Evolutionary conservation across 2,797 vertebrate genomes (phyloP), one percentile per base, ranked within the genome.

Genomic region (Corythornis leucogaster): DNA sequence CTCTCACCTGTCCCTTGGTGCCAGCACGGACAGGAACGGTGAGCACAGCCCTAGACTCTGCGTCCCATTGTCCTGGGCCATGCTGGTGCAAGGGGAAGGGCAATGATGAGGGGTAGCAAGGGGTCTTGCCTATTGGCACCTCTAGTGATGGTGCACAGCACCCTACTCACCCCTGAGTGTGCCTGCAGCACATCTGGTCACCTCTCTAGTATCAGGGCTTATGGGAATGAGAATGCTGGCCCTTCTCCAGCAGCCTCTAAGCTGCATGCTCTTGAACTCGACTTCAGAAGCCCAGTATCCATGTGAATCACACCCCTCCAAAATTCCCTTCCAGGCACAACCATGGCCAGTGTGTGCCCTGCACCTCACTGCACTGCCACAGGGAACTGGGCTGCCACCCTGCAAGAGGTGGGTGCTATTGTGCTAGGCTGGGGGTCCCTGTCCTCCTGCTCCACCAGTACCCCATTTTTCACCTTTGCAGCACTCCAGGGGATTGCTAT

Each of bases 391-490:
- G 75, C 90, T 35, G 83, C 94, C 68, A 92, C 55, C 2, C 92
- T 98, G 75, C 87, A 10, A 91, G 97, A 98, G 97, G 98, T 98
- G 70, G 43, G 96, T 95, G 16, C 22, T 48, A 38, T 63, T 64
- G 54, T 0, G 1, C 24, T 53, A 61, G 5, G 20, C 66, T 46
- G 15, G 12, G 12, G 24, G 3, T 58, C 30, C 12, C 26, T 5
- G 2, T 82, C 16, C 12, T 85, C 21, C 38, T 5, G 2, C 15
- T 84, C 45, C 8, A 43, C 48, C 50, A 64, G 16, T 31, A 45
- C n/a, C 35, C 24, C 8, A 5, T 15, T 50, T 55, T 12, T 70
- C 21, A 57, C 9, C 28, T 13, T 92, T 55, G 11, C 33, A n/a
- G 28, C n/a, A 11, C 21, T 71, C 6, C 40, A 54, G 62, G 22